phyloP scores from a whole-genome alignment of 2,888 invertebrate genomes.

The Oxystoma pomonae region DNA sequence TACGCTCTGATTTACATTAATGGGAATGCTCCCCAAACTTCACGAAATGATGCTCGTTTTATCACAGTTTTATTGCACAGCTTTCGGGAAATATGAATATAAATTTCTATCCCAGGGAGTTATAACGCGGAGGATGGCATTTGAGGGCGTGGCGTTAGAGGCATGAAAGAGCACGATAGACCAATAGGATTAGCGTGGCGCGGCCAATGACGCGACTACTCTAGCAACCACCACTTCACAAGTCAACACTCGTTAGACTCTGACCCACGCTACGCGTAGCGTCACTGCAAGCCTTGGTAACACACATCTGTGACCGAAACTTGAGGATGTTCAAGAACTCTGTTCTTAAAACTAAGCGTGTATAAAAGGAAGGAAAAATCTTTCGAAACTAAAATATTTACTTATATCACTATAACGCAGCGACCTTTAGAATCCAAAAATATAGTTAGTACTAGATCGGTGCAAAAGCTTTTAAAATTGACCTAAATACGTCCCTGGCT shows the following conservation, averaged over 20 bases:
- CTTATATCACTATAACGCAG: too few relatives aligned
- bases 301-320: not conserved
- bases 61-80: not conserved
- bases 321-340: not conserved
- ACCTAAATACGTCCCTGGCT: too few relatives aligned
- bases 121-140: not conserved
- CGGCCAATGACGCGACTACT: conserved; percentile 37
- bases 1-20: not conserved
- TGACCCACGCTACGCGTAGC: conserved; percentile 18
- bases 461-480: too few relatives aligned
- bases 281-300: not conserved
- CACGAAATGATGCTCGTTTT: not conserved
- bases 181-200: conserved; percentile 39
- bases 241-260: conserved; percentile 32
- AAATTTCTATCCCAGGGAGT: not conserved
- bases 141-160: conserved; percentile 28
- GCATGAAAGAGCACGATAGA: conserved; percentile 31
- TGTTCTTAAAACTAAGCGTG: too few relatives aligned
- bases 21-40: not conserved
- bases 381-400: too few relatives aligned
- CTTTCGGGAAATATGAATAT: not conserved
- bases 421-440: too few relatives aligned
- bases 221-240: conserved; percentile 41
- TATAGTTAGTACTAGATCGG: too few relatives aligned
- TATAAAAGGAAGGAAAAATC: too few relatives aligned